Percentiles rank a stretch among this genome's conserved stretches.
Evolutionary conservation across 2,888 invertebrate genomes (phyloP).

Genomic region (Clivina fossor): DNA sequence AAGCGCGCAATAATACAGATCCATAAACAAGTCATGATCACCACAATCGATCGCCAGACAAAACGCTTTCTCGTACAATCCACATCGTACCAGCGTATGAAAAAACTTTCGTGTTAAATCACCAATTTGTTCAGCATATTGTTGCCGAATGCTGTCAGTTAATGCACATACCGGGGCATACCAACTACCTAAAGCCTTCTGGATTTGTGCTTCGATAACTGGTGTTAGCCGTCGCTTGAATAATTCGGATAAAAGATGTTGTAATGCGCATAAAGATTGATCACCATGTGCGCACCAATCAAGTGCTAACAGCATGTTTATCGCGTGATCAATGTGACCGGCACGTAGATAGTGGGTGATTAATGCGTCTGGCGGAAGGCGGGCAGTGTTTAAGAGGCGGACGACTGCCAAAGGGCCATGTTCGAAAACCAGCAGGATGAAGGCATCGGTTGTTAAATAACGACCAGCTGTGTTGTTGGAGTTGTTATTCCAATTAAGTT

Average conservation of each 20-base stretch:
- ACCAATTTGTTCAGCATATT: conserved; percentile 60
- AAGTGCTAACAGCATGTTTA: conserved; percentile 64
- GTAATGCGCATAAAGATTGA: conserved; percentile 72
- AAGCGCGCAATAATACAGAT: conserved; percentile 74
- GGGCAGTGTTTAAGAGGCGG: conserved; percentile 55
- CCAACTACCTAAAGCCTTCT: conserved; percentile 80
- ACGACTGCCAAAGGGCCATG: conserved; percentile 63
- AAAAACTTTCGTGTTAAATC: conserved; percentile 86
- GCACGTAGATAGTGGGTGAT: conserved; percentile 66
- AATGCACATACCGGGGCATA: conserved; percentile 60
- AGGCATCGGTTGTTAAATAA: conserved; percentile 57
- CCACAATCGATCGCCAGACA: conserved; percentile 82
- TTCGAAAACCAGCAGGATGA: conserved; percentile 63
- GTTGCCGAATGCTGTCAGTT: background rate
- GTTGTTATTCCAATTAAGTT: conserved; percentile 62
- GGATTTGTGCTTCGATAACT: conserved; percentile 65
- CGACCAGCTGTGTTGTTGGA: conserved; percentile 49
- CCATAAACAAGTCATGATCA: conserved; percentile 85
- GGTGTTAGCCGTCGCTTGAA: conserved; percentile 61
- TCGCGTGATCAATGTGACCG: conserved; percentile 68
- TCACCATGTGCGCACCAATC: conserved; percentile 81
- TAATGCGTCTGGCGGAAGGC: conserved; percentile 43
- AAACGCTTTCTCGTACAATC: conserved; percentile 78
- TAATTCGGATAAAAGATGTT: conserved; percentile 69
- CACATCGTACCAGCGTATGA: conserved; percentile 77